phyloP scores from a whole-genome alignment of 2,797 vertebrate species.

The Myotis planiceps region DNA sequence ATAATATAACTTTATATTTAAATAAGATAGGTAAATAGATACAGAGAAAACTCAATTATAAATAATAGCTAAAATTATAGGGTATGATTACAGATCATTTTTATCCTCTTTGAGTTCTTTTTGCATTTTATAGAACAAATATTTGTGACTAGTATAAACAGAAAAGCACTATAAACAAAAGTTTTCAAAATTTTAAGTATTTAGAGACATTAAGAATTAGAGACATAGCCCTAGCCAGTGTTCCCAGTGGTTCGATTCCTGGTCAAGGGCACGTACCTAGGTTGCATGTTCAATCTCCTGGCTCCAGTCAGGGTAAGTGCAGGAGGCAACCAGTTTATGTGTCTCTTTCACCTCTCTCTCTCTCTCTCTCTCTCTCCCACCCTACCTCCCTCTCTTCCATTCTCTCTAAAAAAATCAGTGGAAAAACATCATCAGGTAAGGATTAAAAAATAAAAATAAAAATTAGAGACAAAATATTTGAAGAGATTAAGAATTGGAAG shows the following conservation, averaged over 20 bases:
- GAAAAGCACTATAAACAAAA: not conserved
- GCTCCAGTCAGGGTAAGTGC: too few relatives aligned
- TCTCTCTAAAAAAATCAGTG: too few relatives aligned
- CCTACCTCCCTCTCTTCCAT: too few relatives aligned
- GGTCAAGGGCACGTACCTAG: too few relatives aligned
- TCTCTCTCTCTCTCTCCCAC: too few relatives aligned
- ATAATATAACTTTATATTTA: not conserved
- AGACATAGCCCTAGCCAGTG: not conserved
- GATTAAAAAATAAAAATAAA: too few relatives aligned
- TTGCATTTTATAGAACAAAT: slow-evolving; percentile 24
- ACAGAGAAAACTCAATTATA: not conserved
- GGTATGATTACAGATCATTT: not conserved
- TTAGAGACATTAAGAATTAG: not conserved
- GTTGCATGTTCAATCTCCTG: too few relatives aligned
- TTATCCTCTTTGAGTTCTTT: not conserved
- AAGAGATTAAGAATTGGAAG: too few relatives aligned
- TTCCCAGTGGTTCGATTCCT: too few relatives aligned
- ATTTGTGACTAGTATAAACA: not conserved
- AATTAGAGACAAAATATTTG: not conserved
- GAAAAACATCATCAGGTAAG: too few relatives aligned
- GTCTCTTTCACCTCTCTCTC: too few relatives aligned
- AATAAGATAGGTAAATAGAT: not conserved
- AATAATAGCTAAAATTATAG: not conserved
- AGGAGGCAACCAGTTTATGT: too few relatives aligned
- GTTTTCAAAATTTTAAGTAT: not conserved